Evolutionary conservation across 2,113 vertebrate species (phyloP).

Genomic region (Corvus cornix): DNA sequence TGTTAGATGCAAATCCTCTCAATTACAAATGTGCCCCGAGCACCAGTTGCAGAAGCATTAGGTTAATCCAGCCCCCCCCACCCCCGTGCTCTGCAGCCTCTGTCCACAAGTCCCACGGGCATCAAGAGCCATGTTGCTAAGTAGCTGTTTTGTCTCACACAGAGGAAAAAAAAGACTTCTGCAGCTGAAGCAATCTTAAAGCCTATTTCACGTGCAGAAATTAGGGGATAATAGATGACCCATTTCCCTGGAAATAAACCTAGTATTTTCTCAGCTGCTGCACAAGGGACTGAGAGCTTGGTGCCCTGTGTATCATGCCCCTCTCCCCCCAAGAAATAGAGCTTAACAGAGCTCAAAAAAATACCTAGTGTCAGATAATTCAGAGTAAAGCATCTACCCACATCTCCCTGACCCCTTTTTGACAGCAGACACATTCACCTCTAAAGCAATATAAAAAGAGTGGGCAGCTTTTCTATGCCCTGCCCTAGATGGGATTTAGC

Average conservation of each 20-base stretch:
- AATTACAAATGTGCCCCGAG: not conserved
- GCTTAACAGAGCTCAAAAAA: not conserved
- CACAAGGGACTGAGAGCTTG: not conserved
- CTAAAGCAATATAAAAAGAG: not conserved
- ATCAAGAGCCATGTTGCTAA: not conserved
- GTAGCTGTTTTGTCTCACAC: slow-evolving; percentile 22
- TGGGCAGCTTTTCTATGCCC: not conserved
- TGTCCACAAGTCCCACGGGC: not conserved
- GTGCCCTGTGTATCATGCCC: not conserved
- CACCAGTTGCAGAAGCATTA: not conserved
- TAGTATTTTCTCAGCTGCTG: slow-evolving; percentile 22
- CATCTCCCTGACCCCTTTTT: not conserved
- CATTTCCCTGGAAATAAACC: slow-evolving; percentile 19
- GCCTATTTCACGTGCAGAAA: slow-evolving; percentile 12
- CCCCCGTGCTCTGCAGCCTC: not conserved
- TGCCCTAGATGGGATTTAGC: not conserved
- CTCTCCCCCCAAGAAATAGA: not conserved
- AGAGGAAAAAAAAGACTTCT: not conserved
- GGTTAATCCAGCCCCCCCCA: not conserved
- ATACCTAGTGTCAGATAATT: not conserved
- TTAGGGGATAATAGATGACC: not conserved
- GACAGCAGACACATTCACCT: not conserved
- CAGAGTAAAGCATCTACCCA: not conserved
- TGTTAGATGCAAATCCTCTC: not conserved
- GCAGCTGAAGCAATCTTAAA: slow-evolving; percentile 14